Evolutionary conservation across 2,113 vertebrate genomes (phyloP), one percentile per base, ranked within the genome.

Genomic region (Caranx ignobilis): DNA sequence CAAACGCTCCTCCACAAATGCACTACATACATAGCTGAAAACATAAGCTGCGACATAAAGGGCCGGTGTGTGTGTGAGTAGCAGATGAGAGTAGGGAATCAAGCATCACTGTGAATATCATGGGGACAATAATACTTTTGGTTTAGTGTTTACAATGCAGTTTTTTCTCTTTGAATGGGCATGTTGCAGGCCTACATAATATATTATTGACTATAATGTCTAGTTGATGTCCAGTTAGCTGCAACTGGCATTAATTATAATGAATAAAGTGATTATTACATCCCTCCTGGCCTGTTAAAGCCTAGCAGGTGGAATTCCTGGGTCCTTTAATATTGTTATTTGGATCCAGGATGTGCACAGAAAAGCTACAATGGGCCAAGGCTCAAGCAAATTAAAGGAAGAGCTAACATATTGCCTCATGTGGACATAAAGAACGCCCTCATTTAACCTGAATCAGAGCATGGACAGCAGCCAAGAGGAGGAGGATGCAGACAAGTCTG

Each of bases 381-480:
- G 57, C 77, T 69, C 35, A 39, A 34, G 50, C 45, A 48, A 83
- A 82, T 55, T 79, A 66, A 48, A 68, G 43, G 61, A 72, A 72
- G 61, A 75, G 77, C 39, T 52, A 50, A 56, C 62, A 34, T 35
- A 48, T 71, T 0, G 1, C 59, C 77, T 72, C 32, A 39, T 54
- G 60, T 57, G 56, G 61, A 56, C 56, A 71, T 71, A 79, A 74
- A 74, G 70, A 50, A 45, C 1, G 32, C 16, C 55, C 62, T 67
- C 47, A 35, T 78, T 67, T 82, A 75, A 75, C 82, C 56, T 79
- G 65, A 57, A 71, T 41, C 0, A 1, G 6, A 48, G 19, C 64
- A 37, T 71, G 74, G 74, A 65, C 11, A 21, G 54, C 31, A 77
- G 81, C 63, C 64, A 81, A 37, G 47, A 50, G 47, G 32, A 50